phyloP scores from a whole-genome alignment of 35 echinoderm and acorn worm genomes.

The Heliocidaris erythrogramma region DNA sequence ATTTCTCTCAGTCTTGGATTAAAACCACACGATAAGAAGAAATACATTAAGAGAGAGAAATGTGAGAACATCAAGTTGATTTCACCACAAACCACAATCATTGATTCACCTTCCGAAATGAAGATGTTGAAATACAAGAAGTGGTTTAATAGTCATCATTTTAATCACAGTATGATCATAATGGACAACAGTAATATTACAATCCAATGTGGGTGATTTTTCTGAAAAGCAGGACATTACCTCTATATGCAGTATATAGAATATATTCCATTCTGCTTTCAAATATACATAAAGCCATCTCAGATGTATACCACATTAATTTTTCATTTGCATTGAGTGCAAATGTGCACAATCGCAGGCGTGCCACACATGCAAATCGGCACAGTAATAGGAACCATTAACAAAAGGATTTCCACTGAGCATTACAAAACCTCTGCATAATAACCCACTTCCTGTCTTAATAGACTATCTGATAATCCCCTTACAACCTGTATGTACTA shows the following conservation, averaged over 20 bases:
- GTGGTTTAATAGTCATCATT: too few species aligned
- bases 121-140: background rate
- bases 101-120: background rate
- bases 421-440: too few species aligned
- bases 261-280: background rate
- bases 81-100: background rate
- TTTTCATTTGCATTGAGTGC: too few species aligned
- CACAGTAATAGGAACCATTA: too few species aligned
- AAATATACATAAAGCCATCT: background rate
- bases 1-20: background rate
- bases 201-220: background rate
- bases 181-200: background rate
- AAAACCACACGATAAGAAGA: background rate
- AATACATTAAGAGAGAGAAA: background rate
- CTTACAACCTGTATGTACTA: too few species aligned
- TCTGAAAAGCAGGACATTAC: background rate
- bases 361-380: too few species aligned
- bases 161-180: background rate
- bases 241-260: background rate
- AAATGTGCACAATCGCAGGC: too few species aligned
- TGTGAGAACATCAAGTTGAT: background rate
- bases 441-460: too few species aligned
- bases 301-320: too few species aligned
- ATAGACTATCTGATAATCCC: too few species aligned
- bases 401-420: too few species aligned